phyloP scores from a whole-genome alignment of 2,113 vertebrate species.

The Pseudonaja textilis region DNA sequence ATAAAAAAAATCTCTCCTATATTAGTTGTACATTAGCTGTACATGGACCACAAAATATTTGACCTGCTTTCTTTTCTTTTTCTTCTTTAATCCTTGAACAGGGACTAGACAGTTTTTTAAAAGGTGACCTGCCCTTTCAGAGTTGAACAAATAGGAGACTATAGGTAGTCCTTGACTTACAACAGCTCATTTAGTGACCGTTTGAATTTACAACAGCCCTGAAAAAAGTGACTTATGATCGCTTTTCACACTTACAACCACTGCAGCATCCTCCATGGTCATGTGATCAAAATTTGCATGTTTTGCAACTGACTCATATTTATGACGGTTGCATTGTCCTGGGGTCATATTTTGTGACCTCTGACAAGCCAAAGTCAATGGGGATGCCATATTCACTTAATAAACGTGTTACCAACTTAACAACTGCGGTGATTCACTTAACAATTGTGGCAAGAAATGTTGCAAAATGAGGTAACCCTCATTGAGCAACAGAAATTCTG shows the following conservation, averaged over 20 bases:
- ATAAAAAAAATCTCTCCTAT: background rate
- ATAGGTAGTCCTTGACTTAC: background rate
- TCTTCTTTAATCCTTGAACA: background rate
- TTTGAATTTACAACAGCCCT: background rate
- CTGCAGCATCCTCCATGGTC: background rate
- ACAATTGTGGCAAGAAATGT: background rate
- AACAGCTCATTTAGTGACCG: background rate
- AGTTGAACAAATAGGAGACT: background rate
- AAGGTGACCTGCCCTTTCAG: background rate
- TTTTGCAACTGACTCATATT: background rate
- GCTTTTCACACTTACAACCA: background rate
- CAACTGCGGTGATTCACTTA: background rate
- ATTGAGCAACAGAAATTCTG: background rate
- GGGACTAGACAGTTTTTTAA: background rate
- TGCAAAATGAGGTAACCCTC: background rate
- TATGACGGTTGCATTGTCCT: background rate
- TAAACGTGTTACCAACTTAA: background rate
- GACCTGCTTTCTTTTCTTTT: background rate
- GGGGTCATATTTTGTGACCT: background rate
- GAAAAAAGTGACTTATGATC: background rate
- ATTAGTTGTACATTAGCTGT: background rate
- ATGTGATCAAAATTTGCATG: background rate
- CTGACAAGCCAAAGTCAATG: background rate
- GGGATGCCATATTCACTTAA: background rate
- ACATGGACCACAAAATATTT: background rate